Evolutionary conservation across 1,140 invertebrate genomes (phyloP), one percentile per base, ranked within the genome.

Genomic region (Cyphomyrmex costatus): DNA sequence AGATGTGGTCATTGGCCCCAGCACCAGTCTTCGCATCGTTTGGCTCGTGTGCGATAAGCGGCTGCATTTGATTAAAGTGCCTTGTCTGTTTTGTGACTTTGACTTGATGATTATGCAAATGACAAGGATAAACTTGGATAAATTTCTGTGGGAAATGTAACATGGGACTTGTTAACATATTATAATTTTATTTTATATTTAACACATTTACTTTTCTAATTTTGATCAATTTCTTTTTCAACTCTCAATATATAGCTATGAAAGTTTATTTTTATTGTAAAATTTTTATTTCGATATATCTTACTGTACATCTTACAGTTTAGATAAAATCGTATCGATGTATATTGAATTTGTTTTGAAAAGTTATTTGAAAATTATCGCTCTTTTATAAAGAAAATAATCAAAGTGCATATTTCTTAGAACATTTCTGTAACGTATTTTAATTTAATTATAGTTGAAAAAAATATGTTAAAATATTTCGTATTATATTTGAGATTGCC

Each of bases 1-100:
- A 27, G 79, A 74, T 56, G 56, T 91, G 91, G 89, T 91, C 86
- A 86, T 90, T 92, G 85, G 66, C 86, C 86, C 71, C 86, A 36
- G 79, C 71, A 88, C 76, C 21, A 71, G 42, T 16, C 30, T 70
- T 3, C 68, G n/a, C 14, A 33, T 61, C 46, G 68, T 53, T 82
- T 82, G 66, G 79, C 53, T 83, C 36, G 53, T 51, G 78, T 51
- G 66, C 68, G 79, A 73, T 42, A 82, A 49, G 19, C 49, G 33
- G 24, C 19, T 80, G 21, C 36, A 73, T 60, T 73, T 53, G 51
- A 68, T 46, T 30, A 27, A 60, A 51, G 14, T 60, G 3, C 53
- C 27, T 30, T 77, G 46, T 30, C 46, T 56, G 49, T 68, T 68
- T 80, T 63, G 61, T 42, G 33, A 66, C 46, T 2, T 80, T 33